Evolutionary conservation across 2,113 vertebrate genomes (phyloP).

Genomic region (Mustelus asterias): DNA sequence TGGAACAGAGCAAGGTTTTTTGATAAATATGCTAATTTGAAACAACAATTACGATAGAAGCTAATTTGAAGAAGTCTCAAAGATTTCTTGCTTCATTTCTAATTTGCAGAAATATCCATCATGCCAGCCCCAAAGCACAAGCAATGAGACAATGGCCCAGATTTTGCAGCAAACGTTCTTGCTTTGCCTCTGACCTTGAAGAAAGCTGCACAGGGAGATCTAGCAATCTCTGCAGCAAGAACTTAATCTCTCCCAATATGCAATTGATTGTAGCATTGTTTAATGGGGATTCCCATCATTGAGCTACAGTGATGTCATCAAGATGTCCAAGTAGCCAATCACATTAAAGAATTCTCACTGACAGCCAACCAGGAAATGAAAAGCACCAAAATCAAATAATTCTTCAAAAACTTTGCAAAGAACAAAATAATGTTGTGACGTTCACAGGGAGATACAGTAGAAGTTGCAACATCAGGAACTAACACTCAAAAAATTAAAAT

Average conservation of each 20-base stretch:
- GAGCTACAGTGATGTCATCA: background rate
- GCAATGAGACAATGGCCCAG: background rate
- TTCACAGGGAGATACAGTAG: background rate
- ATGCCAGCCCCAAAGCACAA: background rate
- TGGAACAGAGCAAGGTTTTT: background rate
- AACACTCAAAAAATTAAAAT: too few species aligned
- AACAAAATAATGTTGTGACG: background rate
- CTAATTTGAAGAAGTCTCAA: background rate
- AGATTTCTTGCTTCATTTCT: background rate
- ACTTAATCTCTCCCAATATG: background rate
- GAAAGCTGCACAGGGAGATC: background rate
- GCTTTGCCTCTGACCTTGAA: background rate
- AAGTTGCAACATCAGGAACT: background rate
- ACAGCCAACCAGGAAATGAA: background rate
- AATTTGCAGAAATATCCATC: background rate
- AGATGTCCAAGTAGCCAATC: background rate
- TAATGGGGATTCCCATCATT: background rate
- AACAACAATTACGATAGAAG: background rate
- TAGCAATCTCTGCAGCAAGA: background rate
- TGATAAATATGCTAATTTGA: background rate
- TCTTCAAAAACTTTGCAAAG: background rate
- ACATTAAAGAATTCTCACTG: background rate
- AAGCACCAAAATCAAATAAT: background rate
- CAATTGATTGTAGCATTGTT: background rate
- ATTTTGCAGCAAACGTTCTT: background rate